These are phyloP conservation scores for Scalopus aquaticus DNA, from an alignment of 2,113 vertebrate species.

Conservation along the genomic window DNA sequence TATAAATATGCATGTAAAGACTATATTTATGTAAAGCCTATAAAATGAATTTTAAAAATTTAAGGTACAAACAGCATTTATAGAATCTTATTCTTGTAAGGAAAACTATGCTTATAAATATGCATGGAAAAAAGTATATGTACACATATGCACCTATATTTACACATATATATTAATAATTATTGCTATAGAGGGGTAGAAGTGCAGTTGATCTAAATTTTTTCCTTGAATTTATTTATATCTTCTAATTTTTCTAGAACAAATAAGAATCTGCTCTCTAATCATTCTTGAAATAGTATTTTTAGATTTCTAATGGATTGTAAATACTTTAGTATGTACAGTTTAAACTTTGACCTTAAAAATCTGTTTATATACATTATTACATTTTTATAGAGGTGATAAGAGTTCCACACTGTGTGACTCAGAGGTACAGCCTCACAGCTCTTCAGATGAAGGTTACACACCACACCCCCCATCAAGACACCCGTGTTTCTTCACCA, in stretches of 20 bases:
- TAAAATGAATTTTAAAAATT: not conserved
- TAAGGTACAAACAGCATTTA: not conserved
- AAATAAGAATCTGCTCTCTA: not conserved
- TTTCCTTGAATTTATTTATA: slow-evolving; percentile 28
- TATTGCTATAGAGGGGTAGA: not conserved
- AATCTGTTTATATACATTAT: not conserved
- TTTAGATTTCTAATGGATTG: slow-evolving; percentile 6
- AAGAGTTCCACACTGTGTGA: too few species aligned
- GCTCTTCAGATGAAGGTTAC: too few species aligned
- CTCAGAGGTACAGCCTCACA: too few species aligned
- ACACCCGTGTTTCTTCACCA: too few species aligned
- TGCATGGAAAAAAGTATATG: not conserved
- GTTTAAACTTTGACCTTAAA: not conserved
- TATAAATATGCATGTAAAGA: not conserved
- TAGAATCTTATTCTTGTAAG: not conserved
- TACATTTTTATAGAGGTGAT: too few species aligned
- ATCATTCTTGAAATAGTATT: not conserved
- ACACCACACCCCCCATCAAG: too few species aligned
- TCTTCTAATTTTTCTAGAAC: slow-evolving; percentile 9
- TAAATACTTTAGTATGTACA: not conserved
- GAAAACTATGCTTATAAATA: not conserved
- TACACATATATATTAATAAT: not conserved
- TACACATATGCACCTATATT: not conserved
- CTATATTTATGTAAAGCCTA: too few species aligned
- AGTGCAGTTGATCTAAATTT: not conserved